A percentile compares a stretch with the other conserved stretches of the same genome.
Conservation (phyloP, 2,113 vertebrate species). For the Corydoras sp. region DNA sequence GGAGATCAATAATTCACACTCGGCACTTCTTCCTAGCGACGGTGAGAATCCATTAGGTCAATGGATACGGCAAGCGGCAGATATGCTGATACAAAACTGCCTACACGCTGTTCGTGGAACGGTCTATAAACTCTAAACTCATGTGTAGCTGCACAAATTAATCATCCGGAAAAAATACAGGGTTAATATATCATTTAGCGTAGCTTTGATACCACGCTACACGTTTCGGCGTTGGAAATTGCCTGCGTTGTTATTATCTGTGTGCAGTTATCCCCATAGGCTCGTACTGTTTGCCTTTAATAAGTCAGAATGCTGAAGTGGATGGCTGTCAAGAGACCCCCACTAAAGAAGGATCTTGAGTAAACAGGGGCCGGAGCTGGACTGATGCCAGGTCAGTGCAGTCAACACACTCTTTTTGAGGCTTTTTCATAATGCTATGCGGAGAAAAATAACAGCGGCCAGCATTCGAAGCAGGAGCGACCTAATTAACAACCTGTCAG, state of each 20-base stretch:
- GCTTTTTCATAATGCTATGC: background rate
- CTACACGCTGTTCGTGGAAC: background rate
- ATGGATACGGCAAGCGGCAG: background rate
- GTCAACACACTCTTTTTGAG: background rate
- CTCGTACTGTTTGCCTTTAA: constrained; percentile 26
- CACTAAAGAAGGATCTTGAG: constrained; percentile 1
- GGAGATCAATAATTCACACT: constrained; percentile 36
- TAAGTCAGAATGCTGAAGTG: constrained; percentile 12
- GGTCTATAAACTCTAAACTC: too few relatives aligned
- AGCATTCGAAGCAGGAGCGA: background rate
- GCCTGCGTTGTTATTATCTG: constrained; percentile 5
- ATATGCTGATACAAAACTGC: constrained; percentile 1
- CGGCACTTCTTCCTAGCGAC: constrained; percentile 7
- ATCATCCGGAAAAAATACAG: too few relatives aligned
- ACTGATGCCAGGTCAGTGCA: background rate
- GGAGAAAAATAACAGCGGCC: background rate
- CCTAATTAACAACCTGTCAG: background rate
- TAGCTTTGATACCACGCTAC: background rate
- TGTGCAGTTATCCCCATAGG: background rate
- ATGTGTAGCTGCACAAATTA: too few relatives aligned
- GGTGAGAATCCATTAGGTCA: constrained; percentile 15
- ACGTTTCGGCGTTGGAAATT: background rate
- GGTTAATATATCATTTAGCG: background rate
- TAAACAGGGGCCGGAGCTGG: constrained; percentile 5
- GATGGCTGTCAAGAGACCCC: constrained; percentile 1